Evolutionary conservation across 2,797 vertebrate species (phyloP).

Genomic region (Liparis tanakae): DNA sequence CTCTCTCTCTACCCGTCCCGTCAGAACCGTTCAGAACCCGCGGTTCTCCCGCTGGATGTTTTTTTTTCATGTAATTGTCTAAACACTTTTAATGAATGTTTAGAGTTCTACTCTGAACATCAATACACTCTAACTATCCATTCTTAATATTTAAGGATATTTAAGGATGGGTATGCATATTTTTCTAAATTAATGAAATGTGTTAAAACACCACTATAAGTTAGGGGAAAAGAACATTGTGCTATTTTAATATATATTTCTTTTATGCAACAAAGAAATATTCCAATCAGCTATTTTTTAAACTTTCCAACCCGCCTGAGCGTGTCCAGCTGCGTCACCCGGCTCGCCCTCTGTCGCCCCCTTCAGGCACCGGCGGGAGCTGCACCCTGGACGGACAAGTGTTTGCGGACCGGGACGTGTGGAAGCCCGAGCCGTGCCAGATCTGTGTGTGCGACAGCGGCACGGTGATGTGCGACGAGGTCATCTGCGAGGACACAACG

Average conservation of each 20-base stretch:
- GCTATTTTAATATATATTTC: neutral
- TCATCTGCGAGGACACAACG: conserved; percentile 86
- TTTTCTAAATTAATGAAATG: neutral
- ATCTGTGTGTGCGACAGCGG: conserved; percentile 96
- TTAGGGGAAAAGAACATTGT: neutral
- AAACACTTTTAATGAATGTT: neutral
- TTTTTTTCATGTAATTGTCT: neutral
- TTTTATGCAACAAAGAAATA: neutral
- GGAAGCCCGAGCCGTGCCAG: conserved; percentile 91
- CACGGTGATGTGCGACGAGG: conserved; percentile 89
- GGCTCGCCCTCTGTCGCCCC: conserved; percentile 37
- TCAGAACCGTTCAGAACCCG: neutral
- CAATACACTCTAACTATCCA: neutral
- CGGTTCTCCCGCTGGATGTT: neutral
- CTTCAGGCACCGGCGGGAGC: conserved; percentile 75
- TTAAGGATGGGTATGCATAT: neutral
- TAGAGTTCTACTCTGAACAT: neutral
- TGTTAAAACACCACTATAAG: neutral
- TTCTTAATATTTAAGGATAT: neutral
- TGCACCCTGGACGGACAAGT: conserved; percentile 87
- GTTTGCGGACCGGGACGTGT: conserved; percentile 90
- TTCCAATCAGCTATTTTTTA: neutral
- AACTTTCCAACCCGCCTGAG: neutral
- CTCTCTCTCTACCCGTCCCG: neutral
- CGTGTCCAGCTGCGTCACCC: conserved; percentile 42